phyloP scores from a whole-genome alignment of 1,140 invertebrate species.

The Neodiprion lecontei region DNA sequence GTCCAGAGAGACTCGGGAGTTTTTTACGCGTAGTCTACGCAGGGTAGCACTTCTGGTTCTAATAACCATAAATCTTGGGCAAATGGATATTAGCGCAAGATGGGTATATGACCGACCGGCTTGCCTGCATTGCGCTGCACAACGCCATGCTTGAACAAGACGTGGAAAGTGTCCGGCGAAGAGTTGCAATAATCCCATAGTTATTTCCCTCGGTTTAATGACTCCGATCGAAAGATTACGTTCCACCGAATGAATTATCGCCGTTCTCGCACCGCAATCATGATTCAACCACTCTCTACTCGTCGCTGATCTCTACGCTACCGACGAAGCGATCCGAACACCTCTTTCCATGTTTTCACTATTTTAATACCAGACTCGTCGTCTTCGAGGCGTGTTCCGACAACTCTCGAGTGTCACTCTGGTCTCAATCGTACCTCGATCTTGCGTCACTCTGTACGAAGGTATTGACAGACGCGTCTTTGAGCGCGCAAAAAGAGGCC shows the following conservation, averaged over 20 bases:
- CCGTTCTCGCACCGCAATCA: not conserved
- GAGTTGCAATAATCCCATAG: not conserved
- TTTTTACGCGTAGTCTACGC: constrained; percentile 5
- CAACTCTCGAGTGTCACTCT: too few relatives aligned
- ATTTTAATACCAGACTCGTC: too few relatives aligned
- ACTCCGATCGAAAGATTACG: not conserved
- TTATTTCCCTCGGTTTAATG: not conserved
- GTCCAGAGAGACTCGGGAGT: not conserved
- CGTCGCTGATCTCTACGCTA: too few relatives aligned
- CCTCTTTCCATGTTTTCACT: too few relatives aligned
- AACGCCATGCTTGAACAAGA: not conserved
- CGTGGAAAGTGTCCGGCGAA: constrained; percentile 1
- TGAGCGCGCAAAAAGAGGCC: constrained; percentile 3
- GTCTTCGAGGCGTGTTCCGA: too few relatives aligned
- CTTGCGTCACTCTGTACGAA: too few relatives aligned
- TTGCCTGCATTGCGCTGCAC: not conserved
- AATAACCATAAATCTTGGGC: constrained; percentile 3
- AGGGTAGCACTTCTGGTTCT: not conserved
- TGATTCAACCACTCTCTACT: too few relatives aligned
- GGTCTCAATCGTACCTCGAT: too few relatives aligned
- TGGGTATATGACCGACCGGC: not conserved
- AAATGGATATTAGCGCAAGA: not conserved
- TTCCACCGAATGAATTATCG: not conserved
- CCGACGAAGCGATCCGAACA: too few relatives aligned
- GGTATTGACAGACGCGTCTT: not conserved